Percentiles rank a stretch among this genome's conserved stretches.
Evolutionary conservation across 2,888 invertebrate species (phyloP).

Genomic region (Tigriopus californicus): DNA sequence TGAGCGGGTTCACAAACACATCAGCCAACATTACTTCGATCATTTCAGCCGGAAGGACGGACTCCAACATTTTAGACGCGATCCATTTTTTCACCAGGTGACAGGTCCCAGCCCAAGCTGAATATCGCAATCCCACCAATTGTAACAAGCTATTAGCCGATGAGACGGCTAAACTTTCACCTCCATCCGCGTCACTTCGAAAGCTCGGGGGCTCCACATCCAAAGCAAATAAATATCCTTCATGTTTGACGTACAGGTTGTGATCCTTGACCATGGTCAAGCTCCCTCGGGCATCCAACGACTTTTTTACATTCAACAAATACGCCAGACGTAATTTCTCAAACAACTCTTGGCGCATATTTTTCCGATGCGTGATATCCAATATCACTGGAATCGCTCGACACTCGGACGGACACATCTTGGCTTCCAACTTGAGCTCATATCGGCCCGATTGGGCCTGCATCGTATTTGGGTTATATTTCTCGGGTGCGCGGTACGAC

Average conservation of each 20-base stretch:
- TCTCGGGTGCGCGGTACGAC: not conserved
- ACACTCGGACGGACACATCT: not conserved
- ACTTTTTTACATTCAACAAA: not conserved
- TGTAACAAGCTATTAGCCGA: not conserved
- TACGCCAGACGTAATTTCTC: not conserved
- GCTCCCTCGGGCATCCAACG: not conserved
- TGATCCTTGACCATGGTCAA: not conserved
- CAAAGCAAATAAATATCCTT: not conserved
- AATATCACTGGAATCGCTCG: not conserved
- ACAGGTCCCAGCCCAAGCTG: not conserved
- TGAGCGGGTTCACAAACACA: slow-evolving; percentile 2
- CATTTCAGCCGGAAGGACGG: not conserved
- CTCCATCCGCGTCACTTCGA: too few species aligned
- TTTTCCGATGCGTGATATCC: not conserved
- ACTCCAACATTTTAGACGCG: not conserved
- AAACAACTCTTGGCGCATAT: not conserved
- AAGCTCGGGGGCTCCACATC: not conserved
- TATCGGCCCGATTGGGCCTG: not conserved
- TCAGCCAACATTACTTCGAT: not conserved
- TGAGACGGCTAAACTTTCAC: too few species aligned
- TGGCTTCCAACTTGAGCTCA: not conserved
- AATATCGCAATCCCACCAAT: not conserved
- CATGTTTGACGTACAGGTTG: not conserved
- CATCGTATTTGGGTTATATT: not conserved
- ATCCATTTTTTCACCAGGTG: not conserved